Evolutionary conservation across 2,113 vertebrate genomes (phyloP).

Genomic region (Brachyistius frenatus): DNA sequence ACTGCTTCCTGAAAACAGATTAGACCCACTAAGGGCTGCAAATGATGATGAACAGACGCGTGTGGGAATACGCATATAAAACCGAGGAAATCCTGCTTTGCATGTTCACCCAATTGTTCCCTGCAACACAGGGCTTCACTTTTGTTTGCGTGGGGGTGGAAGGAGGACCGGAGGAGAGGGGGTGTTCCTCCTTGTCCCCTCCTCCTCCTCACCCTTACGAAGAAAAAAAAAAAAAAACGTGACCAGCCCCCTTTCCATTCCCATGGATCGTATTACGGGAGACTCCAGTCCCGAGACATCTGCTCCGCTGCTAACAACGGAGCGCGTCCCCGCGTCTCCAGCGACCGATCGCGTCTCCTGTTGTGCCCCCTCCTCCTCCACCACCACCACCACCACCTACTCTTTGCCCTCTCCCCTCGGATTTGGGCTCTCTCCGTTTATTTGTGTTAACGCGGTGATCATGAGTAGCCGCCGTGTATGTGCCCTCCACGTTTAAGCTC

Average conservation of each 20-base stretch:
- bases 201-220: slow-evolving; percentile 59
- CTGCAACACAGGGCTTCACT: slow-evolving; percentile 56
- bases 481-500: slow-evolving; percentile 38
- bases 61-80: slow-evolving; percentile 37
- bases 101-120: slow-evolving; percentile 36
- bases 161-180: slow-evolving; percentile 14
- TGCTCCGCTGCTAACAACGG: slow-evolving; percentile 70
- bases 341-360: slow-evolving; percentile 48
- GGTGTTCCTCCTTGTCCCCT: slow-evolving; percentile 64
- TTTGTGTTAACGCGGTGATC: slow-evolving; percentile 31
- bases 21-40: neutral
- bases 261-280: slow-evolving; percentile 82
- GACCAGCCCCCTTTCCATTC: slow-evolving; percentile 80
- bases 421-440: slow-evolving; percentile 29
- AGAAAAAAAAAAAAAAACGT: slow-evolving; percentile 32
- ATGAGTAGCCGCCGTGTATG: slow-evolving; percentile 58
- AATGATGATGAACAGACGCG: slow-evolving; percentile 44
- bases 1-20: slow-evolving; percentile 34
- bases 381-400: slow-evolving; percentile 32
- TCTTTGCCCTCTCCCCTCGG: slow-evolving; percentile 19
- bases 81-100: slow-evolving; percentile 59
- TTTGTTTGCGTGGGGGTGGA: slow-evolving; percentile 68
- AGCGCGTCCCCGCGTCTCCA: slow-evolving; percentile 72
- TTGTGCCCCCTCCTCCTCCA: slow-evolving; percentile 34
- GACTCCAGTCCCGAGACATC: slow-evolving; percentile 72